A percentile compares a stretch with the other conserved stretches of the same genome.
phyloP scores from a whole-genome alignment of 2,113 vertebrate species.

The Nicator chloris region DNA sequence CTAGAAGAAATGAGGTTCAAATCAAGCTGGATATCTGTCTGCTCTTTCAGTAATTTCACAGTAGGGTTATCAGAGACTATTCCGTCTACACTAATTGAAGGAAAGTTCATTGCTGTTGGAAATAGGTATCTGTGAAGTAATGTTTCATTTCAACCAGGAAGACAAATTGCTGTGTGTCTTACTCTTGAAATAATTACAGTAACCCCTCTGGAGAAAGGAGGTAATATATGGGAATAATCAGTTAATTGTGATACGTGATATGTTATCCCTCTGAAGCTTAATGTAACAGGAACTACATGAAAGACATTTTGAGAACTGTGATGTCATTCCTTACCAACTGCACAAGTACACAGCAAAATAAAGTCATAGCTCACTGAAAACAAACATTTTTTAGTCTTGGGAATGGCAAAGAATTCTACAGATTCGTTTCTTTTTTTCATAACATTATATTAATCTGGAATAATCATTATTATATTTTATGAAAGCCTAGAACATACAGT shows the following conservation, averaged over 20 bases:
- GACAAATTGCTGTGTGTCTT: background rate
- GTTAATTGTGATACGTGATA: background rate
- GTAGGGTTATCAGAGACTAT: background rate
- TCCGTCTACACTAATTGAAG: slow-evolving; percentile 3
- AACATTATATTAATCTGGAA: background rate
- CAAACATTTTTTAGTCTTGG: background rate
- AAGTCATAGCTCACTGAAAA: background rate
- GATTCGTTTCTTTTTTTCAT: background rate
- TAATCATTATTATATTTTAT: background rate
- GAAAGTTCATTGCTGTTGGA: background rate
- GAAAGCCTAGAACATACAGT: background rate
- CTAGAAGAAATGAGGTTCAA: background rate
- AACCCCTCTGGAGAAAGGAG: background rate
- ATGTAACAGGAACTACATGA: background rate
- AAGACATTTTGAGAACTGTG: background rate
- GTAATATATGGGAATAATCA: background rate
- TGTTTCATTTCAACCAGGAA: background rate
- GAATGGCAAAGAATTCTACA: background rate
- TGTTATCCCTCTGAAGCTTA: background rate
- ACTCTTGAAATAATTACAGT: background rate
- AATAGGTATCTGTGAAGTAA: background rate
- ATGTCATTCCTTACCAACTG: background rate
- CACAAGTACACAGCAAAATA: background rate
- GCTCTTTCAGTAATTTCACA: slow-evolving; percentile 1
- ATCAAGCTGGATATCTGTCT: background rate